Base-by-base conservation (phyloP, 2,113 vertebrate species). In the Cephalopholis sonnerati region DNA sequence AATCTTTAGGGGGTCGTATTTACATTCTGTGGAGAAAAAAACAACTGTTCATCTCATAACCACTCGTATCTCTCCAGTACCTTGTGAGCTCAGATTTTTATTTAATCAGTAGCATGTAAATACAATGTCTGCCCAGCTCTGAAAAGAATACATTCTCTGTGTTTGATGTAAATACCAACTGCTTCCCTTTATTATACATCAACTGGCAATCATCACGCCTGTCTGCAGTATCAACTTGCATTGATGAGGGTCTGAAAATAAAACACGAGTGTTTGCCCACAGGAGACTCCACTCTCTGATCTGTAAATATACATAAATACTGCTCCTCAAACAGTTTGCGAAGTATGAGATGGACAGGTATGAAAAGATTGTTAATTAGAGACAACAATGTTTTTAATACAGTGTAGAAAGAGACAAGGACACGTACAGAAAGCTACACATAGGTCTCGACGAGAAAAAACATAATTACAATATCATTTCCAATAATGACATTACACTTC, bases 311-410 rank as follows among this genome's bases (percentile, higher is more conserved):
- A 89, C 80, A 91, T 85, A 87, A 91, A 94, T 86, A 94, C 92
- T 91, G 90, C 92, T 90, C 87, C 87, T 86, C 84, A 92, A 82
- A 88, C 85, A 78, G 46, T 36, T 83, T 79, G 77, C 25, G 73
- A 84, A 50, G 57, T 75, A 87, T 94, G 91, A 93, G 91, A 95
- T 94, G 92, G 86, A 94, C 86, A 90, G 89, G 91, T 94, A 92
- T 90, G 91, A 91, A 93, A 93, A 90, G 89, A 85, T 86, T 91
- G 89, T 90, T 90, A 86, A 86, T 87, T 81, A 85, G 90, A 90
- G 86, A 93, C 92, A 82, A 91, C 87, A 87, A 85, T 86, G 89
- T 92, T 95, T 95, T 95, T 94, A 93, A 95, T 93, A 93, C 92
- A 93, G 90, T 85, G 90, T 90, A 92, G 88, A 93, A 93, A 91